Conservation (phyloP, 2,888 invertebrate species). For the Rhagophthalmus giganteus region DNA sequence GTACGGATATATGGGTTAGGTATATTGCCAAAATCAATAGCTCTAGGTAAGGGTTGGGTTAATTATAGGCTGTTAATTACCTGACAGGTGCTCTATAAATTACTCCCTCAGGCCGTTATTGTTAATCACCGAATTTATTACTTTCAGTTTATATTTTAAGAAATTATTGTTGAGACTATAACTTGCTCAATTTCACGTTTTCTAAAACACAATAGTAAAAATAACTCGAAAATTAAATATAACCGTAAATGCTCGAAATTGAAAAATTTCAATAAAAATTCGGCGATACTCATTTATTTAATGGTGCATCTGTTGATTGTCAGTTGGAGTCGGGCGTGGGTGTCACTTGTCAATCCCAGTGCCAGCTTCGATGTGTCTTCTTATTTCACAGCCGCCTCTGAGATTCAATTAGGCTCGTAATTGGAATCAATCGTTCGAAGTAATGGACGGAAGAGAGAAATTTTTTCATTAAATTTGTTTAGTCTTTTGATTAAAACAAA, state of each 20-base stretch:
- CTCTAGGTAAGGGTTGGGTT: constrained; percentile 42
- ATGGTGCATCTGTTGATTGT: constrained; percentile 17
- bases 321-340: constrained; percentile 24
- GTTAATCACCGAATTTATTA: constrained; percentile 42
- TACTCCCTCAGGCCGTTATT: constrained; percentile 48
- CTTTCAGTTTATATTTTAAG: neutral
- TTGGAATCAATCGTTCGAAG: constrained; percentile 45
- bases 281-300: constrained; percentile 10
- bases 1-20: constrained; percentile 13
- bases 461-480: constrained; percentile 30
- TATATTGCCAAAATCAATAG: constrained; percentile 47
- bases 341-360: constrained; percentile 46
- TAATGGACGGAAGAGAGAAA: constrained; percentile 31
- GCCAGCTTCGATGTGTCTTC: constrained; percentile 47
- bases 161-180: too few species aligned
- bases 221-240: too few species aligned
- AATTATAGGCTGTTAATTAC: constrained; percentile 49
- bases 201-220: too few species aligned
- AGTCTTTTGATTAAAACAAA: constrained; percentile 22
- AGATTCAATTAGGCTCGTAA: constrained; percentile 47
- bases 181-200: neutral
- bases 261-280: neutral
- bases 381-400: constrained; percentile 44
- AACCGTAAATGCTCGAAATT: neutral
- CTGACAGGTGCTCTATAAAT: constrained; percentile 49